A percentile compares a stretch with the other conserved stretches of the same genome.
phyloP scores from a whole-genome alignment of 2,797 vertebrate genomes.

The Sebastes taczanowskii region DNA sequence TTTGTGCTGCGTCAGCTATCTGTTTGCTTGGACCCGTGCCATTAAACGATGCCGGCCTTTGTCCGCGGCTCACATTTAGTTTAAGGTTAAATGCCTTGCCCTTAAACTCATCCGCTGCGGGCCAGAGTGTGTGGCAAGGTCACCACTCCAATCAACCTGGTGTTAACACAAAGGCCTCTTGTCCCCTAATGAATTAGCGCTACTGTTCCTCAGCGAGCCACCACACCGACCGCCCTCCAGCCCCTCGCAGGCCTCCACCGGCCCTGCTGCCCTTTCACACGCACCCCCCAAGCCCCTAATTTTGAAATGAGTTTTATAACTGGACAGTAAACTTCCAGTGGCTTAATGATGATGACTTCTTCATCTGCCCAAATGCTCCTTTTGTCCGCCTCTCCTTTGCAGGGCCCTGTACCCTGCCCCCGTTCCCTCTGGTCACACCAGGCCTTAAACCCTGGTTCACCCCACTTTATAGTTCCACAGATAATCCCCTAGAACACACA shows the following conservation, averaged over 20 bases:
- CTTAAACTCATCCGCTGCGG: slow-evolving; percentile 80
- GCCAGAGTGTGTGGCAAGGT: slow-evolving; percentile 83
- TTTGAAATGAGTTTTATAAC: slow-evolving; percentile 89
- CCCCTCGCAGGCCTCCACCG: slow-evolving; percentile 41
- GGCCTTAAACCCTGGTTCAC: slow-evolving; percentile 83
- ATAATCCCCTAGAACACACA: slow-evolving; percentile 85
- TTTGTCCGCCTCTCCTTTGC: slow-evolving; percentile 84
- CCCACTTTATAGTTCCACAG: slow-evolving; percentile 87
- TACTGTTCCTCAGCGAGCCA: slow-evolving; percentile 46
- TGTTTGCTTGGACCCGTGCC: slow-evolving; percentile 28
- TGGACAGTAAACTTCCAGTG: slow-evolving; percentile 88
- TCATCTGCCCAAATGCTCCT: slow-evolving; percentile 95
- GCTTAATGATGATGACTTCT: slow-evolving; percentile 97
- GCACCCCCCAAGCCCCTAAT: slow-evolving; percentile 66
- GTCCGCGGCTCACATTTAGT: slow-evolving; percentile 74
- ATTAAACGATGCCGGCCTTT: slow-evolving; percentile 58
- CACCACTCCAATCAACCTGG: slow-evolving; percentile 75
- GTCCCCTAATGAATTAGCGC: slow-evolving; percentile 77
- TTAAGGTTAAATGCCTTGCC: slow-evolving; percentile 86
- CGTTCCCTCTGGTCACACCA: slow-evolving; percentile 75
- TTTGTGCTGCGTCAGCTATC: slow-evolving; percentile 32
- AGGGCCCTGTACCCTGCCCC: slow-evolving; percentile 73
- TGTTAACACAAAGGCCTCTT: slow-evolving; percentile 75
- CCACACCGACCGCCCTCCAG: slow-evolving; percentile 16
- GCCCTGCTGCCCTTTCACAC: slow-evolving; percentile 69